These are phyloP conservation scores for Nyctibius grandis DNA, from an alignment of 2,797 vertebrate species.

Conservation along the genomic window DNA sequence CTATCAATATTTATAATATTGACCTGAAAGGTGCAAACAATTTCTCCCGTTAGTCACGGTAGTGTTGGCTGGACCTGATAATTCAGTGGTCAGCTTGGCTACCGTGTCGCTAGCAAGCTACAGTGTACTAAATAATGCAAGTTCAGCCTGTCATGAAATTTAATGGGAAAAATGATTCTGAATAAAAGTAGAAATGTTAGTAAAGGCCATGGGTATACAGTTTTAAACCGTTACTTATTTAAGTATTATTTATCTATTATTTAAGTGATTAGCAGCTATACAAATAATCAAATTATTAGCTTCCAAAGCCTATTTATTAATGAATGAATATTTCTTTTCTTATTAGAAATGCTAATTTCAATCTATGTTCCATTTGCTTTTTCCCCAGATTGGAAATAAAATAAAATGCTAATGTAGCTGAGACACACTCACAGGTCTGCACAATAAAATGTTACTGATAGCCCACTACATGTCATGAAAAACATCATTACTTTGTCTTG, in stretches of 20 bases:
- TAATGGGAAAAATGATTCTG: not conserved
- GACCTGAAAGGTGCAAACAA: not conserved
- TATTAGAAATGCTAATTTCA: not conserved
- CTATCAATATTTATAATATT: not conserved
- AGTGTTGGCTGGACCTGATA: not conserved
- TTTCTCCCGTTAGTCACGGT: not conserved
- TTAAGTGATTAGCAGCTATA: not conserved
- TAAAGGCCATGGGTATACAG: not conserved
- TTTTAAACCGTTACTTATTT: not conserved
- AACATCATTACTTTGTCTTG: not conserved
- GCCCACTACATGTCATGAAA: not conserved
- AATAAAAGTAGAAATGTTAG: not conserved
- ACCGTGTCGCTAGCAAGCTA: not conserved
- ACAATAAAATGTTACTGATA: not conserved
- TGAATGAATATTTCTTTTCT: not conserved
- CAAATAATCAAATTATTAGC: not conserved
- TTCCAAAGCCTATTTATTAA: not conserved
- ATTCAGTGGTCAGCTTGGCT: not conserved
- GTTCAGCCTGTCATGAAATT: not conserved
- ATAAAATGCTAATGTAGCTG: not conserved
- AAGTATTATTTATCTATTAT: not conserved
- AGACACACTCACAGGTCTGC: not conserved
- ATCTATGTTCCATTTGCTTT: not conserved
- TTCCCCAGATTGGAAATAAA: not conserved
- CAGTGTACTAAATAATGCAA: not conserved